Evolutionary conservation across 2,888 invertebrate species (phyloP).

Genomic region (Malacosoma neustria): DNA sequence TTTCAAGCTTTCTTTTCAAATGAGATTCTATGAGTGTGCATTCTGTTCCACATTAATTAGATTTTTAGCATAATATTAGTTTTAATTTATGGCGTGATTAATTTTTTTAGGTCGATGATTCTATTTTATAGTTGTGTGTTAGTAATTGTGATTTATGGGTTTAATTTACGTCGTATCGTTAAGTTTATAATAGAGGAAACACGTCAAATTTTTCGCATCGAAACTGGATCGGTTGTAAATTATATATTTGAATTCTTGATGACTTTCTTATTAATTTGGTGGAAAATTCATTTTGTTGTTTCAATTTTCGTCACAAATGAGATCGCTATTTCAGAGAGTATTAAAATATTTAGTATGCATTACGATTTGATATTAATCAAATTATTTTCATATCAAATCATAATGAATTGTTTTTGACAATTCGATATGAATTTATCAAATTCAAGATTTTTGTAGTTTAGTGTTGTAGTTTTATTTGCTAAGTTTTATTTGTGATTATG

Average conservation of each 20-base stretch:
- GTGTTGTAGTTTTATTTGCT: neutral
- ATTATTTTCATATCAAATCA: too few relatives aligned
- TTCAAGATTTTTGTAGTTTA: neutral
- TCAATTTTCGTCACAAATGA: too few relatives aligned
- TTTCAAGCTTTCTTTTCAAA: neutral
- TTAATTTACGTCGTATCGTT: neutral
- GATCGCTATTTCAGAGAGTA: too few relatives aligned
- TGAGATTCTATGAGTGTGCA: neutral
- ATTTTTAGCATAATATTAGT: neutral
- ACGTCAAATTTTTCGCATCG: neutral
- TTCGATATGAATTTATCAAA: neutral
- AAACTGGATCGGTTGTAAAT: neutral
- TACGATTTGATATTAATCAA: too few relatives aligned
- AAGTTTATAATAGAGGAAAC: neutral
- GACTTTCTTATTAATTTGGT: neutral
- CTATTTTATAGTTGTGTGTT: neutral
- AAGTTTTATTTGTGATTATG: conserved; percentile 1
- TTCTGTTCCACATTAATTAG: neutral
- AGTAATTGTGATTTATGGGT: neutral
- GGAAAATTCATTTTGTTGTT: too few relatives aligned
- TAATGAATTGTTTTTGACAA: neutral
- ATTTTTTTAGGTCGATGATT: neutral
- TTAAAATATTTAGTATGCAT: too few relatives aligned
- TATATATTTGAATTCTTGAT: neutral
- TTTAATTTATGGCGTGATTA: neutral